phyloP scores from a whole-genome alignment of 2,888 invertebrate species.

The Hybos culiciformis region DNA sequence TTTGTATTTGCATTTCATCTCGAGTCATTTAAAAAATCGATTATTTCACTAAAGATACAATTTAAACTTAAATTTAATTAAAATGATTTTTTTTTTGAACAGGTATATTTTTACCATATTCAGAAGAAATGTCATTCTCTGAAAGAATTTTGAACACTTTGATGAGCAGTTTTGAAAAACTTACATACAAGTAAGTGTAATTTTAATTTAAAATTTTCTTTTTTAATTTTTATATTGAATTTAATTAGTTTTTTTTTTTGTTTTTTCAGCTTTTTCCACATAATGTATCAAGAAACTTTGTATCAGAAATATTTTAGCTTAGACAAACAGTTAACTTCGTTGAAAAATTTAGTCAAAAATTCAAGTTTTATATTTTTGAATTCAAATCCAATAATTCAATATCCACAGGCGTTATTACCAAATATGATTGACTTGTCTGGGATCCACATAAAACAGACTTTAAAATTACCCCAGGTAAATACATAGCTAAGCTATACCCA shows the following conservation, averaged over 20 bases:
- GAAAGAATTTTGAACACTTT: slow-evolving; percentile 36
- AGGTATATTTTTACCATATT: slow-evolving; percentile 31
- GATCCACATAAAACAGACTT: slow-evolving; percentile 22
- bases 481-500: not conserved
- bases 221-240: not conserved
- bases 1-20: no score
- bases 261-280: slow-evolving; percentile 28
- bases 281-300: slow-evolving; percentile 32
- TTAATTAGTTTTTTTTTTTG: no score
- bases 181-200: slow-evolving; percentile 28
- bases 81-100: no score
- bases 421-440: slow-evolving; percentile 33
- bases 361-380: slow-evolving; percentile 32
- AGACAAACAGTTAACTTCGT: slow-evolving; percentile 23
- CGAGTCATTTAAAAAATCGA: no score
- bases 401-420: slow-evolving; percentile 30
- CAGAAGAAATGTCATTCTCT: slow-evolving; percentile 35
- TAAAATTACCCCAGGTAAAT: not conserved
- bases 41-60: no score
- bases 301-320: slow-evolving; percentile 29
- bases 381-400: slow-evolving; percentile 31
- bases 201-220: not conserved
- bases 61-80: no score
- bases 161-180: slow-evolving; percentile 29
- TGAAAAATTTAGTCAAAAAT: slow-evolving; percentile 30